phyloP scores from a whole-genome alignment of 2,888 invertebrate genomes.

The Gasteruption jaculator region DNA sequence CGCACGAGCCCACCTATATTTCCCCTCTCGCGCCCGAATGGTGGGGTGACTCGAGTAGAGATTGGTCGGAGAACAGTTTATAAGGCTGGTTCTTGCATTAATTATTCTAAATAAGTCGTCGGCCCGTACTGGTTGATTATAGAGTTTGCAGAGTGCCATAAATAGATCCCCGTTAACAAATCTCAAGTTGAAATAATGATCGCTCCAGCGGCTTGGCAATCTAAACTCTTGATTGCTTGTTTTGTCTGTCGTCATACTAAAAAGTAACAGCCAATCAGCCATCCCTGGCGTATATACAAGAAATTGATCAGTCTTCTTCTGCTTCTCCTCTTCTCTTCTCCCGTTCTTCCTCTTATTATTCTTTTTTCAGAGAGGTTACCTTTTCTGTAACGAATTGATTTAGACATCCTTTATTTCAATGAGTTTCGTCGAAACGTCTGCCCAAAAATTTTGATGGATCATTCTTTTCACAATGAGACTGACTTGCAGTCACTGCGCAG shows the following conservation, averaged over 20 bases:
- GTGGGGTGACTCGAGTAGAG: conserved; percentile 27
- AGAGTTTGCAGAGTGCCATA: conserved; percentile 49
- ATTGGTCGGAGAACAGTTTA: conserved; percentile 38
- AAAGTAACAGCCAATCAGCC: no score
- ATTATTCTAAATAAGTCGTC: conserved; percentile 52
- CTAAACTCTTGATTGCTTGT: no score
- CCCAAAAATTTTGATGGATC: no score
- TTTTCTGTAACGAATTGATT: no score
- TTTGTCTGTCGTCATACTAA: conserved; percentile 6
- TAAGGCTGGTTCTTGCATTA: conserved; percentile 42
- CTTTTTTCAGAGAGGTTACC: no score
- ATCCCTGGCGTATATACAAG: no score
- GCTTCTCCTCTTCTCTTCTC: background rate
- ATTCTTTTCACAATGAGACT: no score
- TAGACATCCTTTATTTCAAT: no score
- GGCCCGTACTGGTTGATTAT: conserved; percentile 46
- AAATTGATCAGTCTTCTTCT: conserved; percentile 20
- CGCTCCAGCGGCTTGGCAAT: conserved; percentile 21
- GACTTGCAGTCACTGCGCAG: no score
- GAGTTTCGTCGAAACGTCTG: no score
- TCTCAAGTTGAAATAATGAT: conserved; percentile 38
- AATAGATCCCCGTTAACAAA: conserved; percentile 50
- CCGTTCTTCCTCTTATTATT: conserved; percentile 1
- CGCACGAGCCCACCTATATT: conserved; percentile 32
- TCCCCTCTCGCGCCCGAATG: conserved; percentile 27